Evolutionary conservation across 2,113 vertebrate genomes (phyloP), one percentile per base, ranked within the genome.

Genomic region (Meriones unguiculatus): DNA sequence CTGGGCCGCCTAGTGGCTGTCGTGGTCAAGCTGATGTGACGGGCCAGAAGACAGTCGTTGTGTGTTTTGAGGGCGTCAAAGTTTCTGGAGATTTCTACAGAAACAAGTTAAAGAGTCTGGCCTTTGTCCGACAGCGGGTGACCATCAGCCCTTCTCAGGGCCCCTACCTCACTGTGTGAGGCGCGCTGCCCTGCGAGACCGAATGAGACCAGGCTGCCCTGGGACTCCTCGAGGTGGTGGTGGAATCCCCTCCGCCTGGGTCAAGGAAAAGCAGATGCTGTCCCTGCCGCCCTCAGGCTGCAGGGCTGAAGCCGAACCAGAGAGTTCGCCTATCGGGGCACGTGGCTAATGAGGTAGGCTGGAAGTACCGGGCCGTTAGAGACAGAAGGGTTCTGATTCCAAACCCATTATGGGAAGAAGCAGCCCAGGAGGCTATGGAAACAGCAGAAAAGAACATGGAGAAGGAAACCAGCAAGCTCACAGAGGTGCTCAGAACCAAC

Each of bases 331-430:
- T 98, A 99, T 35, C 98, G 11, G 99, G 99, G 0, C 99, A 99
- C 78, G 98, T 99, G 98, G 99, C 99, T 4, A 99, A 99, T 12
- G 99, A 99, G 97, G 99, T 99, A 13, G 99, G 99, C 96, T 99
- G 99, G 99, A 99, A 99, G 95, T 99, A 99, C 98, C 99, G 99
- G 98, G 99, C 99, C 0, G 99, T 99, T 95, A 99, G 73, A 99
- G 99, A 96, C 99, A 98, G 97, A 99, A 99, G 94, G 98, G n/a
- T 59, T 81, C 20, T 11, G n/a, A n/a, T 57, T 57, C 99, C 32
- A 99, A 99, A 95, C 99, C 75, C 98, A 98, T 89, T 99, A 99
- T 65, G 22, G 99, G 98, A 99, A 99, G 96, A 99, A 99, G 97
- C 94, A 98, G 38, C 77, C 97, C 84, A 97, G 97, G 98, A 99